phyloP scores from a whole-genome alignment of 1,140 invertebrate species.

The Lepidotrigona ventralis region DNA sequence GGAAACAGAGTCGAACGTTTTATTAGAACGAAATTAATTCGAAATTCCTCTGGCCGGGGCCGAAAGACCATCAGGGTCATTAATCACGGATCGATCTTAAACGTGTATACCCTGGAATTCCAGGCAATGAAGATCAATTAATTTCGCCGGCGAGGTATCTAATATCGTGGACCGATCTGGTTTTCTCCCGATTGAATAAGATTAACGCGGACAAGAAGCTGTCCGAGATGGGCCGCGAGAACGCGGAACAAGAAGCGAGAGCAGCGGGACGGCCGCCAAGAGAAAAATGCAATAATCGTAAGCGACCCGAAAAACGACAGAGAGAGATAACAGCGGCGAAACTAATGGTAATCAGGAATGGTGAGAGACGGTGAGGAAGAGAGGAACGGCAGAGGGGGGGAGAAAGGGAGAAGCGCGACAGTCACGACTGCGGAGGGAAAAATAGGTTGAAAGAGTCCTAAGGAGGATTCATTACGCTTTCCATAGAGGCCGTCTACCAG shows the following conservation, averaged over 20 bases:
- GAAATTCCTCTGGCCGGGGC: not conserved
- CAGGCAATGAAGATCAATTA: constrained; percentile 45
- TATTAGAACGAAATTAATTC: constrained; percentile 49
- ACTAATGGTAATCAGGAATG: constrained; percentile 39
- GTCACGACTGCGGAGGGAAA: not conserved
- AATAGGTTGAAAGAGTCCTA: constrained; percentile 47
- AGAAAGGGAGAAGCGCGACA: constrained; percentile 11
- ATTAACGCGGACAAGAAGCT: constrained; percentile 20
- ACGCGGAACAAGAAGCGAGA: not conserved
- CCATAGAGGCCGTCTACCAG: constrained; percentile 6
- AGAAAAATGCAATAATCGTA: constrained; percentile 49
- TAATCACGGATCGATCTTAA: constrained; percentile 35
- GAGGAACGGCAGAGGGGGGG: not conserved
- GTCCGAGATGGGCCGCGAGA: not conserved
- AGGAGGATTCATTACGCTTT: constrained; percentile 42
- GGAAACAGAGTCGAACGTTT: constrained; percentile 4
- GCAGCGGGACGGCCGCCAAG: too few relatives aligned
- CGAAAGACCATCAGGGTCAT: not conserved
- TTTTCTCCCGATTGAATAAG: constrained; percentile 28
- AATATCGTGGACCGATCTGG: constrained; percentile 9
- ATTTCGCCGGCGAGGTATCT: constrained; percentile 25
- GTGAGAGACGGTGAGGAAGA: not conserved
- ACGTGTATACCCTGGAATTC: constrained; percentile 36
- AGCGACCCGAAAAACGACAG: constrained; percentile 39
- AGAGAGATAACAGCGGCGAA: constrained; percentile 16